Percentiles rank a stretch among this genome's conserved stretches.
Evolutionary conservation across 1,140 invertebrate genomes (phyloP).

Genomic region (Forficula auricularia): DNA sequence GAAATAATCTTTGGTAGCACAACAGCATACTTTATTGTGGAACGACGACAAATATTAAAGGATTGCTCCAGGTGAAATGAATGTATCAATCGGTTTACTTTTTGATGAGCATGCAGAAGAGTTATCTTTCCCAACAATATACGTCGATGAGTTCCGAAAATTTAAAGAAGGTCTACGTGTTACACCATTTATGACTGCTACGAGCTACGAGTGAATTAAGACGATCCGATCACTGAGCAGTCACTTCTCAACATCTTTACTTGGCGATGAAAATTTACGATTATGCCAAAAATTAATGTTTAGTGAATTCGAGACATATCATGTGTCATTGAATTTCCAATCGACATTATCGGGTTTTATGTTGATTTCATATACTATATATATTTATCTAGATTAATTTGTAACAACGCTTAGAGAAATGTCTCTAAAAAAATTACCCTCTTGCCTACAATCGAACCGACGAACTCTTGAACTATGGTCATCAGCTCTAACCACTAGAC

Average conservation of each 20-base stretch:
- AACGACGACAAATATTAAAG: conserved; percentile 18
- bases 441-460: too few relatives aligned
- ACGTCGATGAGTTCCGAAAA: conserved; percentile 18
- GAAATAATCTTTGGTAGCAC: conserved; percentile 17
- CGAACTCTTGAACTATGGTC: too few relatives aligned
- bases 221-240: conserved; percentile 13
- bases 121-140: conserved; percentile 23
- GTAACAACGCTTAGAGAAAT: too few relatives aligned
- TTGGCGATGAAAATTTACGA: conserved; percentile 17
- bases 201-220: conserved; percentile 17
- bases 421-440: too few relatives aligned
- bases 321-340: too few relatives aligned
- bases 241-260: conserved; percentile 15
- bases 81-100: conserved; percentile 13
- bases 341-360: too few relatives aligned
- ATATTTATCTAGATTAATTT: too few relatives aligned
- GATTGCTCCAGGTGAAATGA: conserved; percentile 19
- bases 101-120: conserved; percentile 21
- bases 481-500: too few relatives aligned
- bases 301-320: too few relatives aligned
- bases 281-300: too few relatives aligned
- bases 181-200: conserved; percentile 14
- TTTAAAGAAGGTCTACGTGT: conserved; percentile 14
- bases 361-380: too few relatives aligned
- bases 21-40: conserved; percentile 21